Percentiles rank a stretch among this genome's conserved stretches.
Conservation (phyloP, 2,888 invertebrate species). For the Fissipunctia ypsillon region DNA sequence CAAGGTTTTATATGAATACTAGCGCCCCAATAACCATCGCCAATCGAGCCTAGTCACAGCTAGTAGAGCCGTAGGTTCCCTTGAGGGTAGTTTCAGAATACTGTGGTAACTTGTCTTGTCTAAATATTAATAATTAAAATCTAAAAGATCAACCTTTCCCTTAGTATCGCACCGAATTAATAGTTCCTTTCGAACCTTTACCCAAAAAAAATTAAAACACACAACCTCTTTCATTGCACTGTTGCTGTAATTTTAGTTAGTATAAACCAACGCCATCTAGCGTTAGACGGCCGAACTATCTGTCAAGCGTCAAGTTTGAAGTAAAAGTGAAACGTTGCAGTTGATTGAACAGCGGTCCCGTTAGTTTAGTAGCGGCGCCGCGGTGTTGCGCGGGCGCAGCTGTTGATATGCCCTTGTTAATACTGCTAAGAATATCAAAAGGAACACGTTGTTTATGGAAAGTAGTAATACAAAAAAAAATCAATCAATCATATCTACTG, state of each 20-base stretch:
- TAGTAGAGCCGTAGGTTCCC: too few species aligned
- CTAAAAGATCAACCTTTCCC: too few species aligned
- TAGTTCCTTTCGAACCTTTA: neutral
- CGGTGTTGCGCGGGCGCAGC: constrained; percentile 35
- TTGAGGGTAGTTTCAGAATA: too few species aligned
- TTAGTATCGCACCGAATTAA: too few species aligned
- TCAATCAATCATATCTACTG: rapidly evolving
- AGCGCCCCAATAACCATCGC: neutral
- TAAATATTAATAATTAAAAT: too few species aligned
- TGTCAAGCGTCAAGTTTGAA: constrained; percentile 53
- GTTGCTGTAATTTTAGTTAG: neutral
- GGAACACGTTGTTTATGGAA: constrained; percentile 1
- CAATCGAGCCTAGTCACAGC: neutral
- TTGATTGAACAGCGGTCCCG: constrained; percentile 62
- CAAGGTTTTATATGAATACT: too few species aligned
- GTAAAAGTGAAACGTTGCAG: constrained; percentile 72
- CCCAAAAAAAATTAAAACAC: neutral
- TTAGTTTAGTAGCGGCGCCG: constrained; percentile 57
- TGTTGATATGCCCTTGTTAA: neutral
- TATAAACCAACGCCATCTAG: constrained; percentile 71
- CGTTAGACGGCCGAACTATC: constrained; percentile 60
- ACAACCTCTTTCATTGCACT: neutral
- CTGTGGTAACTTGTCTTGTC: too few species aligned
- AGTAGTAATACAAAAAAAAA: neutral
- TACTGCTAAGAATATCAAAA: too few species aligned